These are phyloP conservation scores for Pseudococcus longispinus DNA, from an alignment of 2,888 invertebrate species.

Conservation along the genomic window DNA sequence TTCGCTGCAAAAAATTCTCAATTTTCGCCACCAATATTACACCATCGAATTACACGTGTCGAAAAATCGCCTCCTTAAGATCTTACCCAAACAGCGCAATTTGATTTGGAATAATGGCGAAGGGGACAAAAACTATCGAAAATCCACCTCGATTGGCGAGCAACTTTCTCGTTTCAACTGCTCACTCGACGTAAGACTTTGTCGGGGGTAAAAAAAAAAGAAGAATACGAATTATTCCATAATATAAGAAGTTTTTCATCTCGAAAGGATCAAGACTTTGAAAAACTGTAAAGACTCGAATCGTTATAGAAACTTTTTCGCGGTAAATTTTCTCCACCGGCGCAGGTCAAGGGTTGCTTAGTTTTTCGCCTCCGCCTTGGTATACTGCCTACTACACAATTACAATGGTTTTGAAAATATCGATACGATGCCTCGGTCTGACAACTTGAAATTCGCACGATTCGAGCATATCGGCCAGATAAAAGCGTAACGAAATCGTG, in stretches of 20 bases:
- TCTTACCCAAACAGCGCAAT: neutral
- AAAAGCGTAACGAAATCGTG: no score
- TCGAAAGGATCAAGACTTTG: conserved; percentile 2
- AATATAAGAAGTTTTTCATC: neutral
- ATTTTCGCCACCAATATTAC: no score
- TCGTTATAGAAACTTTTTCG: neutral
- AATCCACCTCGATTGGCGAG: neutral
- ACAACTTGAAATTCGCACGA: no score
- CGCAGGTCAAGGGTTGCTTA: neutral
- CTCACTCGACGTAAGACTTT: neutral
- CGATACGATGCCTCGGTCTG: neutral
- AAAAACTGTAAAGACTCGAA: neutral
- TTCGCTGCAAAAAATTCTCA: no score
- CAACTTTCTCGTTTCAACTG: neutral
- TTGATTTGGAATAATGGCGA: neutral
- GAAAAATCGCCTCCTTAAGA: neutral
- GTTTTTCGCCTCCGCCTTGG: neutral
- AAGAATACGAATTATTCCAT: neutral
- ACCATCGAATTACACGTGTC: neutral
- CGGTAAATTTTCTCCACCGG: neutral
- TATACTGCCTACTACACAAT: neutral
- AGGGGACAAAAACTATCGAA: neutral
- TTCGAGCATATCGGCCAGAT: no score
- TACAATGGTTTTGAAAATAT: neutral
- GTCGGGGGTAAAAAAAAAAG: neutral